phyloP scores from a whole-genome alignment of 1,140 invertebrate genomes.

The Polyergus mexicanus region DNA sequence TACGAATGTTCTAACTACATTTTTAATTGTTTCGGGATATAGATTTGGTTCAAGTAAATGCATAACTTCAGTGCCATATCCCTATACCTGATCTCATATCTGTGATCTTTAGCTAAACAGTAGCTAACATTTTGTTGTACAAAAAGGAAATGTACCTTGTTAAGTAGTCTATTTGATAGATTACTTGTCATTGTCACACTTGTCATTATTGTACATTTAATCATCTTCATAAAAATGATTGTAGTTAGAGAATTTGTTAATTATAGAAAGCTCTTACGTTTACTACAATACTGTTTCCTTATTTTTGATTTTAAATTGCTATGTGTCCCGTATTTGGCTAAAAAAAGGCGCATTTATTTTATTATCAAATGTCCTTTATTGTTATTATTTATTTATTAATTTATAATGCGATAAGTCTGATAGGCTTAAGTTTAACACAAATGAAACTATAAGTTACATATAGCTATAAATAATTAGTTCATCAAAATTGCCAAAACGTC shows the following conservation, averaged over 20 bases:
- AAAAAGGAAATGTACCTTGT: conserved; percentile 76
- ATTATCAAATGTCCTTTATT: conserved; percentile 40
- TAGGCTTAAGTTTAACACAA: conserved; percentile 73
- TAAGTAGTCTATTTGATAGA: conserved; percentile 65
- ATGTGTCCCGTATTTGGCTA: conserved; percentile 27
- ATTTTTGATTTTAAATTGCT: conserved; percentile 17
- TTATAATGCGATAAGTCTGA: conserved; percentile 70
- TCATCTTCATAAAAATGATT: conserved; percentile 40
- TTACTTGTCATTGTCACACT: conserved; percentile 56
- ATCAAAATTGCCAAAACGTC: conserved; percentile 66
- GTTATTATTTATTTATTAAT: conserved; percentile 71
- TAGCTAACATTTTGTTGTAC: conserved; percentile 77
- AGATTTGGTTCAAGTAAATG: conserved; percentile 52
- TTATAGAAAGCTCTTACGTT: conserved; percentile 43
- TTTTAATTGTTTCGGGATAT: conserved; percentile 45
- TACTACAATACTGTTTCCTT: conserved; percentile 10
- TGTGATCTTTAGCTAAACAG: conserved; percentile 79
- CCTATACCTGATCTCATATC: conserved; percentile 80
- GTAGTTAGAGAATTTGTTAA: conserved; percentile 51
- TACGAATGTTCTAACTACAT: conserved; percentile 47
- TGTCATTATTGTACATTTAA: conserved; percentile 60
- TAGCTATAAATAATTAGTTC: conserved; percentile 56
- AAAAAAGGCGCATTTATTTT: conserved; percentile 19
- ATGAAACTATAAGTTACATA: conserved; percentile 59
- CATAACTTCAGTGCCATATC: conserved; percentile 77